phyloP scores from a whole-genome alignment of 1,140 invertebrate species.

The Neuroterus valhalla region DNA sequence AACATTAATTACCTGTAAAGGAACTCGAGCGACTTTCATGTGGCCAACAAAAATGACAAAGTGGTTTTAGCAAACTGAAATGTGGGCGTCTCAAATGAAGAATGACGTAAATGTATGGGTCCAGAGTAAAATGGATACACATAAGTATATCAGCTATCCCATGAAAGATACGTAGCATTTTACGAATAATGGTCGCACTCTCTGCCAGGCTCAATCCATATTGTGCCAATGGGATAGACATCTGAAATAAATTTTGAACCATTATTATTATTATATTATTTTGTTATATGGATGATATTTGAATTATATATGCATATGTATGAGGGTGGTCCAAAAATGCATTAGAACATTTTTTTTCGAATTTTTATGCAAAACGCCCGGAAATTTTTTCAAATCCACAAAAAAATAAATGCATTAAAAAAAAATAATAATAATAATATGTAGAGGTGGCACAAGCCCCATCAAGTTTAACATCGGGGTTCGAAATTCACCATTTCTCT shows the following conservation, averaged over 20 bases:
- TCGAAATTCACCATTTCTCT: too few relatives aligned
- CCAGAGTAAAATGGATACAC: slow-evolving; percentile 87
- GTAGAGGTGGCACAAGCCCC: too few relatives aligned
- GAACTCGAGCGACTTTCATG: slow-evolving; percentile 64
- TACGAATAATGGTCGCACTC: slow-evolving; percentile 43
- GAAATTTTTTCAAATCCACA: too few relatives aligned
- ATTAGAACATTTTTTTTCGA: too few relatives aligned
- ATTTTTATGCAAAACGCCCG: too few relatives aligned
- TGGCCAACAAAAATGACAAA: slow-evolving; percentile 68
- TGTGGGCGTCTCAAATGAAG: slow-evolving; percentile 73
- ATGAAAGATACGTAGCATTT: slow-evolving; percentile 72
- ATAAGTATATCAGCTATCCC: slow-evolving; percentile 83
- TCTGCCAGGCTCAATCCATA: slow-evolving; percentile 57
- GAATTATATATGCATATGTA: too few relatives aligned
- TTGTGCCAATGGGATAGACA: slow-evolving; percentile 82
- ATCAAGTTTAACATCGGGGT: too few relatives aligned
- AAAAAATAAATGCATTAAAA: too few relatives aligned
- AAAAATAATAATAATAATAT: too few relatives aligned
- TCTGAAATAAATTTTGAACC: slow-evolving; percentile 71
- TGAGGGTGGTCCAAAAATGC: too few relatives aligned
- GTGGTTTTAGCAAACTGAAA: slow-evolving; percentile 66
- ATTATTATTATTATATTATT: too few relatives aligned
- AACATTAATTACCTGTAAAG: slow-evolving; percentile 60
- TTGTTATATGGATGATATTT: too few relatives aligned
- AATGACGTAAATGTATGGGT: slow-evolving; percentile 89